phyloP scores from a whole-genome alignment of 2,797 vertebrate species.

The Aulostomus chinensis region DNA sequence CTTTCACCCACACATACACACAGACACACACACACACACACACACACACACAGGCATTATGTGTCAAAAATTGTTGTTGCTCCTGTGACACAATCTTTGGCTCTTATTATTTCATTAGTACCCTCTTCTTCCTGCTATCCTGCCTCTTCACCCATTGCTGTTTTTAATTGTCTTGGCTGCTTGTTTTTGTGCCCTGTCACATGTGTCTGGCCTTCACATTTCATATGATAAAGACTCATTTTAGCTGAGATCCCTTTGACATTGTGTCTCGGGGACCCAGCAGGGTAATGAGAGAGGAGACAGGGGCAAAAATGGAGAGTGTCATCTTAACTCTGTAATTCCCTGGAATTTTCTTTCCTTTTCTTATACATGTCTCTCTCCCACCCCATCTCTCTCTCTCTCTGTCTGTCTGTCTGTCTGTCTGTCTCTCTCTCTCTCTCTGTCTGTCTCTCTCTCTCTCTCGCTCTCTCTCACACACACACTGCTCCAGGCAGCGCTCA shows the following conservation, averaged over 20 bases:
- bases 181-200: constrained; percentile 44
- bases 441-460: constrained; percentile 1
- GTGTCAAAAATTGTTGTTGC: constrained; percentile 56
- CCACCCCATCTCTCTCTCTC: not conserved
- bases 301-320: constrained; percentile 26
- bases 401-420: not conserved
- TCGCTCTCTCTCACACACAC: not conserved
- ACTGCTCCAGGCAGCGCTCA: constrained; percentile 68
- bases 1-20: constrained; percentile 55
- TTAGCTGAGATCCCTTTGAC: constrained; percentile 47
- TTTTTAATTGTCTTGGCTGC: constrained; percentile 44
- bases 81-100: constrained; percentile 70
- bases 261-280: constrained; percentile 18
- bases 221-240: constrained; percentile 48
- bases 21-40: constrained; percentile 22
- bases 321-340: constrained; percentile 50
- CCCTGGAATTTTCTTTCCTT: constrained; percentile 49
- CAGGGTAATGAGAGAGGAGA: constrained; percentile 41
- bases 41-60: constrained; percentile 41
- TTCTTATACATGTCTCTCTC: no score
- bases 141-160: constrained; percentile 29
- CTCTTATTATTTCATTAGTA: constrained; percentile 63
- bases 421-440: constrained; percentile 1
- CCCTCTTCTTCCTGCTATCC: constrained; percentile 23
- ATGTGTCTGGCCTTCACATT: no score